A percentile compares a stretch with the other conserved stretches of the same genome.
phyloP scores from a whole-genome alignment of 2,113 vertebrate genomes.

The Otus sunia region DNA sequence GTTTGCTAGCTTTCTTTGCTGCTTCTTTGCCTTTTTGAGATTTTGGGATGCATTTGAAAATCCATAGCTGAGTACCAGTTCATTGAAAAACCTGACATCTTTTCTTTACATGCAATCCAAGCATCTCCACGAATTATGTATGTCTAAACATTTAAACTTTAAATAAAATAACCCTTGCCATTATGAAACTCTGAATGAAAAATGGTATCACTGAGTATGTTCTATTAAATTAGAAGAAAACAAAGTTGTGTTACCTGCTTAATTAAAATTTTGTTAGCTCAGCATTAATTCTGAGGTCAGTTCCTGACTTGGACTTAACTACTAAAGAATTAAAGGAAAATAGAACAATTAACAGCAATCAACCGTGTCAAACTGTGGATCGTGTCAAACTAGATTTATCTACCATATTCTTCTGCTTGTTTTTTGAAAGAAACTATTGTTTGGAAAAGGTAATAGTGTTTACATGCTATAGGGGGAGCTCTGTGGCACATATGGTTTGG shows the following conservation, averaged over 20 bases:
- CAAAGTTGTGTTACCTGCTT: background rate
- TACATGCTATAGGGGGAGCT: background rate
- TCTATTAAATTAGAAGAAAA: background rate
- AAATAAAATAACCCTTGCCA: background rate
- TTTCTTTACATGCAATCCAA: background rate
- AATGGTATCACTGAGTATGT: background rate
- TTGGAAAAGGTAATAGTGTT: background rate
- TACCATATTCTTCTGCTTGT: background rate
- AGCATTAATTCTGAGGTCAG: background rate
- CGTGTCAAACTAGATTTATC: background rate
- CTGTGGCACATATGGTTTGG: fast-evolving
- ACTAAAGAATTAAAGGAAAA: background rate
- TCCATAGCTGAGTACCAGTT: background rate
- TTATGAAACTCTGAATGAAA: background rate
- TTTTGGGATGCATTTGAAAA: background rate
- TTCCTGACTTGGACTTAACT: background rate
- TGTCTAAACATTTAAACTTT: background rate
- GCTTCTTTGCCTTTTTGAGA: background rate
- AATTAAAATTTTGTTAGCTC: background rate
- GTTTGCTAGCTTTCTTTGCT: background rate
- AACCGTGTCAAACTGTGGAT: fast-evolving
- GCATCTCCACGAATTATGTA: background rate
- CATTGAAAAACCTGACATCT: background rate
- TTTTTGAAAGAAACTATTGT: background rate
- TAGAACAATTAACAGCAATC: background rate